Evolutionary conservation across 2,797 vertebrate species (phyloP).

Genomic region (Tokudaia muenninki): DNA sequence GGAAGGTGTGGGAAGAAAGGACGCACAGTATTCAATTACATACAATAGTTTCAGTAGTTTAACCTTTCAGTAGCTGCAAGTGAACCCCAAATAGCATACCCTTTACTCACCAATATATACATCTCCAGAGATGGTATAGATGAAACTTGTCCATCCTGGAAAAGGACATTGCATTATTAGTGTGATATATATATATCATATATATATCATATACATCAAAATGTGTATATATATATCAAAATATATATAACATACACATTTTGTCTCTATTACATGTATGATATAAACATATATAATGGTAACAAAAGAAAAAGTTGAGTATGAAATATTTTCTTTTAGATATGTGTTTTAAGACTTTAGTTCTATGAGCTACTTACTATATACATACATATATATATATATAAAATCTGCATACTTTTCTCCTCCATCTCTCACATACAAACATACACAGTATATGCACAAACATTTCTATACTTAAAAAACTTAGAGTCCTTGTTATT

Average conservation of each 20-base stretch:
- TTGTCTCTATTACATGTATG: neutral
- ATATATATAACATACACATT: neutral
- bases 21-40: neutral
- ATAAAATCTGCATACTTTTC: neutral
- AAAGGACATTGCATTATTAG: constrained; percentile 60
- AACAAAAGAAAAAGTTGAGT: constrained; percentile 3
- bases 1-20: neutral
- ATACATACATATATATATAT: neutral
- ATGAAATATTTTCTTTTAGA: constrained; percentile 49
- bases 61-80: neutral
- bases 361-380: constrained; percentile 30
- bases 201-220: neutral
- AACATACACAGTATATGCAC: neutral
- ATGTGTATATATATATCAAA: neutral
- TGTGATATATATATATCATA: neutral
- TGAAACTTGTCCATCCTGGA: constrained; percentile 91
- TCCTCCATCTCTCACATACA: neutral
- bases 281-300: neutral
- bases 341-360: constrained; percentile 11
- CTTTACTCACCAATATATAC: constrained; percentile 88
- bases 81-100: constrained; percentile 48
- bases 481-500: neutral
- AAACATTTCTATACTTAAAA: neutral
- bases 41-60: neutral
- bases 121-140: constrained; percentile 89